Percentiles rank a stretch among this genome's conserved stretches.
Conservation (phyloP, 2,113 vertebrate species). For the Ramphastos sulfuratus region DNA sequence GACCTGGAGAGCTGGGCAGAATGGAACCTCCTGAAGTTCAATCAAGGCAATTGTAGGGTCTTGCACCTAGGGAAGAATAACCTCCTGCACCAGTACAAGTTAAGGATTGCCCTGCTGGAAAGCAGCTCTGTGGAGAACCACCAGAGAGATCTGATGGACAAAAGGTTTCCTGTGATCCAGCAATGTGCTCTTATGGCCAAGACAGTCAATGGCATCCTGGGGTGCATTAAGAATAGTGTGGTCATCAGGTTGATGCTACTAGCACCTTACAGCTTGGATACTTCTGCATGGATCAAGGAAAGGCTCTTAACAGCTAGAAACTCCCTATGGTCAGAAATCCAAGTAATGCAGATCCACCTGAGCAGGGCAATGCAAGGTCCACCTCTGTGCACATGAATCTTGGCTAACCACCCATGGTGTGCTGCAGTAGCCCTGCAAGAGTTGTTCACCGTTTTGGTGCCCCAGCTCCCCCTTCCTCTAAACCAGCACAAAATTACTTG, state of each 20-base stretch:
- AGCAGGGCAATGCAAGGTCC: not conserved
- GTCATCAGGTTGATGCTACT: not conserved
- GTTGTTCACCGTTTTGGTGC: not conserved
- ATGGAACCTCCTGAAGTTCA: too few relatives aligned
- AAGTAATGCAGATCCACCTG: not conserved
- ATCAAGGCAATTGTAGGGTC: too few relatives aligned
- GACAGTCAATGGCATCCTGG: too few relatives aligned
- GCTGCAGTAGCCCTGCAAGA: not conserved
- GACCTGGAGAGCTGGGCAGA: too few relatives aligned
- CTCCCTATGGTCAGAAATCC: not conserved
- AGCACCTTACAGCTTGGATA: not conserved
- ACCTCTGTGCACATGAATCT: not conserved
- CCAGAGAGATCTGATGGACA: too few relatives aligned
- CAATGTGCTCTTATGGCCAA: too few relatives aligned
- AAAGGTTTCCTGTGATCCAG: too few relatives aligned
- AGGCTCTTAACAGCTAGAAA: not conserved
- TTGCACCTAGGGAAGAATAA: too few relatives aligned
- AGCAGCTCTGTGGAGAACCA: too few relatives aligned
- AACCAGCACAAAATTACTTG: not conserved
- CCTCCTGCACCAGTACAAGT: too few relatives aligned
- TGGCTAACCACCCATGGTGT: rapidly evolving
- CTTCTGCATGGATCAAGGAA: not conserved
- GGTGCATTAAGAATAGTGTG: too few relatives aligned
- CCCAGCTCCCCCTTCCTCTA: not conserved
- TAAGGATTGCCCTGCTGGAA: too few relatives aligned